These are phyloP conservation scores for Sebastes nivosus DNA, from an alignment of 2,797 vertebrate species.

Conservation along the genomic window DNA sequence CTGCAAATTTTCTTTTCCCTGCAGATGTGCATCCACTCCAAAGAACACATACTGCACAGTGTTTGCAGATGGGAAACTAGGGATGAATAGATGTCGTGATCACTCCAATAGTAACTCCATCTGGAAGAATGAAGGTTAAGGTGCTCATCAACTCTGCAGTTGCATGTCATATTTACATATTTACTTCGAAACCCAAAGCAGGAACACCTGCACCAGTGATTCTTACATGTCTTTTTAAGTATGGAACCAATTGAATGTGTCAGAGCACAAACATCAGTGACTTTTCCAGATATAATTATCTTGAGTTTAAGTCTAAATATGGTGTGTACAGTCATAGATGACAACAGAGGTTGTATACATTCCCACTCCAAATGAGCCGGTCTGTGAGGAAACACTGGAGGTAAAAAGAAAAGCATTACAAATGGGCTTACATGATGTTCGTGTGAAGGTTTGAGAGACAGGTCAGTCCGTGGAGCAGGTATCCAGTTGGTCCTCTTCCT, in stretches of 20 bases:
- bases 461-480: slow-evolving; percentile 68
- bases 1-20: not conserved
- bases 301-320: slow-evolving; percentile 4
- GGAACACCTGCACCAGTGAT: not conserved
- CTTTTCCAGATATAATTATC: slow-evolving; percentile 5
- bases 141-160: not conserved
- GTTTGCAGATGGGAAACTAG: not conserved
- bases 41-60: not conserved
- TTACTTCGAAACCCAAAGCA: not conserved
- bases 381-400: slow-evolving; percentile 6
- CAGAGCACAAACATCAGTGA: not conserved
- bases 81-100: not conserved
- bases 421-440: slow-evolving; percentile 32
- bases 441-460: slow-evolving; percentile 44
- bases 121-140: not conserved
- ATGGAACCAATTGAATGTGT: slow-evolving; percentile 9
- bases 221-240: not conserved
- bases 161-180: not conserved
- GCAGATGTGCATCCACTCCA: not conserved
- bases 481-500: slow-evolving; percentile 65
- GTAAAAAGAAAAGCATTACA: not conserved
- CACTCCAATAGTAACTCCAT: not conserved
- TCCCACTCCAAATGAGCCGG: slow-evolving; percentile 11
- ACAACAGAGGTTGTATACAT: slow-evolving; percentile 38
- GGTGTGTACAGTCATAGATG: not conserved